These are phyloP conservation scores for Grantiella picta DNA, from an alignment of 2,113 vertebrate genomes.

Conservation along the genomic window DNA sequence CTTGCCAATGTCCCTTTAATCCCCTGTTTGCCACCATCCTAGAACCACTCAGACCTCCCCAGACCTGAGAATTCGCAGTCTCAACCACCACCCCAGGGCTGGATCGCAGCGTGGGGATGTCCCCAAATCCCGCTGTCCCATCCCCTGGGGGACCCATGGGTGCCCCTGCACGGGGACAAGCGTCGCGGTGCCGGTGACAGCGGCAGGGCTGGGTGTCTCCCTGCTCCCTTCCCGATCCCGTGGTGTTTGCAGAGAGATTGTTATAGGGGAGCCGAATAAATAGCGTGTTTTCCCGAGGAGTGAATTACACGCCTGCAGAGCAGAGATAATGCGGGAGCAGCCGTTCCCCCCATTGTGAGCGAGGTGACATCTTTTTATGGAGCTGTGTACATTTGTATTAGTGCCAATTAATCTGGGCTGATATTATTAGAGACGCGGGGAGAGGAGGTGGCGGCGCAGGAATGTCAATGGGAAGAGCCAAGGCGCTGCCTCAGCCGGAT, in stretches of 20 bases:
- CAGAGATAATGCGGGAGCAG: constrained; percentile 67
- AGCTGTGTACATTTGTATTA: constrained; percentile 71
- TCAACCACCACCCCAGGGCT: not conserved
- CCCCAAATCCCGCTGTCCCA: not conserved
- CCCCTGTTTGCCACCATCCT: not conserved
- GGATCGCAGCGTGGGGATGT: rapidly evolving
- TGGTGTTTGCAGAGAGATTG: constrained; percentile 64
- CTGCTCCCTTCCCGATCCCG: not conserved
- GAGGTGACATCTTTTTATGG: constrained; percentile 71
- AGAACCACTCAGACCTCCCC: not conserved
- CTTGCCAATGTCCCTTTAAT: not conserved
- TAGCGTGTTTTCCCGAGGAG: constrained; percentile 62
- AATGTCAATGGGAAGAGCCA: constrained; percentile 10
- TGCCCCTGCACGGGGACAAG: not conserved
- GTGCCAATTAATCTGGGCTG: constrained; percentile 72
- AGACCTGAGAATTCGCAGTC: not conserved
- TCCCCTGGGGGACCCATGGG: not conserved
- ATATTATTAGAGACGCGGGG: constrained; percentile 39
- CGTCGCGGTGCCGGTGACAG: rapidly evolving
- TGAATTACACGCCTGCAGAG: constrained; percentile 71
- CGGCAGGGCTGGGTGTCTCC: not conserved
- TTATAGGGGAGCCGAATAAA: constrained; percentile 63
- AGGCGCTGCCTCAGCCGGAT: not conserved
- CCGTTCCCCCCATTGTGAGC: constrained; percentile 54
- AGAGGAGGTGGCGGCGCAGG: not conserved